Evolutionary conservation across 2,113 vertebrate genomes (phyloP), one percentile per base, ranked within the genome.

Genomic region (Orycteropus afer): DNA sequence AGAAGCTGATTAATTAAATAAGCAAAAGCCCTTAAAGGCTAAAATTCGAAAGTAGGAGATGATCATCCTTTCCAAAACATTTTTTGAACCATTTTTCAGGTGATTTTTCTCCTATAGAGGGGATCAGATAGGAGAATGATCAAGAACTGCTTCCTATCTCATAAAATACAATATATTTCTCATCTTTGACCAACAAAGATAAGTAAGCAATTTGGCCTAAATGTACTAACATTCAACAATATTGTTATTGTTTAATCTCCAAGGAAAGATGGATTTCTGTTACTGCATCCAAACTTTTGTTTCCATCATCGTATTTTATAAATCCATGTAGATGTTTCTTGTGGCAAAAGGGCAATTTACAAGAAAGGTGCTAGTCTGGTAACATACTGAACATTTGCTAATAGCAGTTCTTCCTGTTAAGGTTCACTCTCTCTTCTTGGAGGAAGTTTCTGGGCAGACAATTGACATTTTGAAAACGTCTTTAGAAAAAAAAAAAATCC

Each of bases 281-380:
- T 88, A 53, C 34, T 93, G 78, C 90, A 78, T 32, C 45, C 0
- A 40, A 85, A 65, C 51, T 96, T 95, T 96, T 73, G 40, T 77
- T 86, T 93, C 14, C 89, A 5, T 55, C 55, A 90, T 92, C 18
- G 67, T 53, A 65, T 61, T 82, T 91, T 89, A 10, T 71, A 45
- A 73, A 53, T 73, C 88, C n/a, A 83, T 82, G 37, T 81, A 82
- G 96, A 47, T 89, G 53, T 90, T 96, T 93, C 45, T 80, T 65
- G 45, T 15, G 14, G 47, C 6, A 88, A 49, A 84, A 47, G 14
- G 22, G 25, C 32, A 86, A 61, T 93, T 90, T 0, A 34, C 57
- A 85, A 87, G 63, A 86, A 96, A 86, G 59, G 20, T 7, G 51
- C n/a, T 5, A 87, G n/a, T 8, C 89, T 67, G 18, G 22, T 82